These are phyloP conservation scores for Murina feae DNA, from an alignment of 2,113 vertebrate genomes.

Conservation along the genomic window DNA sequence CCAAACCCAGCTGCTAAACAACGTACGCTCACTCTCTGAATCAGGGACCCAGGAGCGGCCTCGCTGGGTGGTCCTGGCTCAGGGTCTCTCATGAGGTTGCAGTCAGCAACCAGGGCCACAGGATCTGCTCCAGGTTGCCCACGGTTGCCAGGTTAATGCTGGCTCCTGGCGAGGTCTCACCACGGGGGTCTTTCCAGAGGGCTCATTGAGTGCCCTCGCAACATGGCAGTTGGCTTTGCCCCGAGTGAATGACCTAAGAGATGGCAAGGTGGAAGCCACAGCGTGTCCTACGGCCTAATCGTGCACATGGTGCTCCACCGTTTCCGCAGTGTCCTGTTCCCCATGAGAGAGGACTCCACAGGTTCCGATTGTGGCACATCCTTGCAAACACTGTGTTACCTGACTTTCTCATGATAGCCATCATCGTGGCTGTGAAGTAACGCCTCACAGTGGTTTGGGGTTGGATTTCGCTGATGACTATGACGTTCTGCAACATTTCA, in stretches of 20 bases:
- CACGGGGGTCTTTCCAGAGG: background rate
- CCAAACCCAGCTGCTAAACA: background rate
- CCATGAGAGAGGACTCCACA: background rate
- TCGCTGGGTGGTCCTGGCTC: no score
- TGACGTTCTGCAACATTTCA: no score
- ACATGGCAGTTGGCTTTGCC: background rate
- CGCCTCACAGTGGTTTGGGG: background rate
- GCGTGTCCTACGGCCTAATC: no score
- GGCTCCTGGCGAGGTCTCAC: background rate
- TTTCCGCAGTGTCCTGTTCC: accelerated
- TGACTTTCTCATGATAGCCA: background rate
- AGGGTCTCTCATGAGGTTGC: no score
- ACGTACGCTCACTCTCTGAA: background rate
- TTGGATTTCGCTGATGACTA: background rate
- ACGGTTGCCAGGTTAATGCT: background rate
- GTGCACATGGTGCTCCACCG: background rate
- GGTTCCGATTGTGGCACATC: background rate
- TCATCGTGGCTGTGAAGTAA: background rate
- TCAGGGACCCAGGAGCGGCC: background rate
- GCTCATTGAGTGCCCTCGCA: background rate
- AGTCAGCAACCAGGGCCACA: accelerated
- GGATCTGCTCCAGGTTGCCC: background rate
- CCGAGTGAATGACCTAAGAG: background rate
- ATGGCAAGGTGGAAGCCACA: background rate
- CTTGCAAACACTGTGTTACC: background rate